Evolutionary conservation across 2,888 invertebrate genomes (phyloP).

Genomic region (Antheraea yamamai): DNA sequence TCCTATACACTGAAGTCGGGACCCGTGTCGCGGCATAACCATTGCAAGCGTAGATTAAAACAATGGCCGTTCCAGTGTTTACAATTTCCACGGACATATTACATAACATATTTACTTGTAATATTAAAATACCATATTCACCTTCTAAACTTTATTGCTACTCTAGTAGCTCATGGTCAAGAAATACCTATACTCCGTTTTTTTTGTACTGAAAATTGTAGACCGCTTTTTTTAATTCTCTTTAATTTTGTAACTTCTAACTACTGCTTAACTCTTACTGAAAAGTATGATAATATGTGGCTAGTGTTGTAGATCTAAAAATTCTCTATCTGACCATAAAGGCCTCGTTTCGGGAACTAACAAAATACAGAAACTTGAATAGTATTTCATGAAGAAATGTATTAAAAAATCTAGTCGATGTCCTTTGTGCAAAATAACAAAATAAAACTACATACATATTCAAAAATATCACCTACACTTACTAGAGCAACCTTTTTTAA

Average conservation of each 20-base stretch:
- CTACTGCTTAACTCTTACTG: no score
- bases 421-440: neutral
- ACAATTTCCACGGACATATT: conserved; percentile 3
- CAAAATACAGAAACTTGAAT: no score
- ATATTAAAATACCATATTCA: neutral
- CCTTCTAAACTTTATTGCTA: neutral
- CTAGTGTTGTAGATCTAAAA: no score
- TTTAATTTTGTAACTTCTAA: no score
- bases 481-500: neutral
- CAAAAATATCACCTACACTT: neutral
- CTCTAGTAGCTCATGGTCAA: neutral
- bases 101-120: neutral
- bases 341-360: no score
- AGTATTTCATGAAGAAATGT: no score
- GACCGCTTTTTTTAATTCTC: no score
- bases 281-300: no score
- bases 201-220: neutral
- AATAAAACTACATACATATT: neutral
- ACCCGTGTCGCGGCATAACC: neutral
- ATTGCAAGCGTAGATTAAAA: neutral
- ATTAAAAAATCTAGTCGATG: no score
- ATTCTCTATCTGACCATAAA: no score
- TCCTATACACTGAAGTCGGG: neutral
- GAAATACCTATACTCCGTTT: neutral
- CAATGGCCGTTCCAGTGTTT: neutral